A percentile compares a stretch with the other conserved stretches of the same genome.
Conservation (phyloP, 2,888 invertebrate genomes). For the Bellardia bayeri region DNA sequence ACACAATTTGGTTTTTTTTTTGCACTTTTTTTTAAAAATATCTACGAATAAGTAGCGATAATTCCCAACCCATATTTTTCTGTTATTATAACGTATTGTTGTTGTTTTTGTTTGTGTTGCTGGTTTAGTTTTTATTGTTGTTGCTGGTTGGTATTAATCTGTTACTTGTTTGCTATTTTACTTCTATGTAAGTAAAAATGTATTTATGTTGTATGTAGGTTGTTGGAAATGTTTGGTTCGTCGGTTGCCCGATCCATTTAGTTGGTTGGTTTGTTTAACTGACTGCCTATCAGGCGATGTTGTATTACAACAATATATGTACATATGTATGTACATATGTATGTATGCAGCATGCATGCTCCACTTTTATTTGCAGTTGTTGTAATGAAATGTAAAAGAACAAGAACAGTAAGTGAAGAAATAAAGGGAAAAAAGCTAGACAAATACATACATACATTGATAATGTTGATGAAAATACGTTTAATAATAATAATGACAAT, state of each 20-base stretch:
- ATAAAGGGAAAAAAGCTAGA: conserved; percentile 55
- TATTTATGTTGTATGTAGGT: conserved; percentile 7
- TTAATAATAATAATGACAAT: background rate
- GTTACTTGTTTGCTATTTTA: conserved; percentile 60
- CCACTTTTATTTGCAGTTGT: conserved; percentile 54
- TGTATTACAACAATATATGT: conserved; percentile 29
- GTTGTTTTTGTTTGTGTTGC: conserved; percentile 22
- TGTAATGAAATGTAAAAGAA: conserved; percentile 39
- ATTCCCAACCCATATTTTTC: conserved; percentile 70
- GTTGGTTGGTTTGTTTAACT: conserved; percentile 12
- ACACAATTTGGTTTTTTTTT: conserved; percentile 31
- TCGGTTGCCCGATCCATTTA: conserved; percentile 41
- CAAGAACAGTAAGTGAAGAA: conserved; percentile 8
- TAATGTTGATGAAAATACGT: conserved; percentile 45
- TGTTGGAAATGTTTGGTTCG: conserved; percentile 24
- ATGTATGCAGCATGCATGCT: conserved; percentile 65
- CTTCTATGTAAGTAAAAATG: conserved; percentile 37
- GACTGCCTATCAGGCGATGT: conserved; percentile 33
- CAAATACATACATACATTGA: conserved; percentile 49
- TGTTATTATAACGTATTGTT: conserved; percentile 54
- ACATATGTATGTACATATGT: background rate
- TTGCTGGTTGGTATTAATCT: conserved; percentile 50
- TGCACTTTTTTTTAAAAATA: conserved; percentile 32
- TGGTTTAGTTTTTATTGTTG: conserved; percentile 33
- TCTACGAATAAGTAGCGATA: conserved; percentile 63